phyloP scores from a whole-genome alignment of 2,113 vertebrate species.

The Pleuronectes platessa region DNA sequence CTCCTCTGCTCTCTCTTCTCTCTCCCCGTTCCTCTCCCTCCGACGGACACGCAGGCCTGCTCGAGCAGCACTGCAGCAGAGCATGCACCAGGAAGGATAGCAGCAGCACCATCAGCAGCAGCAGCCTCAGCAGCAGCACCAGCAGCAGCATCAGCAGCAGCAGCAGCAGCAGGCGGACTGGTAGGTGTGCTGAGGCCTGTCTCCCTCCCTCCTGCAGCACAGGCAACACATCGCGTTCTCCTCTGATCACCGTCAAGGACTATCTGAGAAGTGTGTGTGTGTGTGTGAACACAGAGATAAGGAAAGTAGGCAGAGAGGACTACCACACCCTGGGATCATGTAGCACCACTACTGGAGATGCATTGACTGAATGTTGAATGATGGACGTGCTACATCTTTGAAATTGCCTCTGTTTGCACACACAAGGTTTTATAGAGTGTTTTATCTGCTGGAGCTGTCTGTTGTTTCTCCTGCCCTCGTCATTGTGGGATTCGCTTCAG shows the following conservation, averaged over 20 bases:
- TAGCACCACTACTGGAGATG: conserved; percentile 29
- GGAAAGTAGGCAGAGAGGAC: conserved; percentile 51
- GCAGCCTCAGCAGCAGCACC: conserved; percentile 29
- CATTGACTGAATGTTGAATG: conserved; percentile 46
- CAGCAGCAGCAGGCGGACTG: conserved; percentile 62
- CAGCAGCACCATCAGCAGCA: conserved; percentile 41
- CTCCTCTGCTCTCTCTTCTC: conserved; percentile 50
- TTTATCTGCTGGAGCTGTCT: conserved; percentile 17
- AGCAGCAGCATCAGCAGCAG: conserved; percentile 29
- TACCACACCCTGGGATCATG: conserved; percentile 71
- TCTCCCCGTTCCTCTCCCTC: conserved; percentile 40
- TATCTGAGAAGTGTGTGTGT: conserved; percentile 51
- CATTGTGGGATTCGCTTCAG: conserved; percentile 33
- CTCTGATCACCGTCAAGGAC: conserved; percentile 74
- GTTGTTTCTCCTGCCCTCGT: conserved; percentile 16
- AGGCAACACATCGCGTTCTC: conserved; percentile 64
- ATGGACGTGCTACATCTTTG: conserved; percentile 30
- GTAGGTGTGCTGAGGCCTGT: conserved; percentile 81
- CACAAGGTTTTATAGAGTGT: conserved; percentile 2
- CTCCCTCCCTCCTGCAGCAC: conserved; percentile 66
- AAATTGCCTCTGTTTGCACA: conserved; percentile 18
- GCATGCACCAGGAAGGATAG: conserved; percentile 50
- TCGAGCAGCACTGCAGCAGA: conserved; percentile 64
- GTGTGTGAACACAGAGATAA: conserved; percentile 28
- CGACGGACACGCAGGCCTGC: conserved; percentile 40